These are phyloP conservation scores for Ctenosaura bakeri DNA, from an alignment of 2,797 vertebrate species.

Conservation along the genomic window DNA sequence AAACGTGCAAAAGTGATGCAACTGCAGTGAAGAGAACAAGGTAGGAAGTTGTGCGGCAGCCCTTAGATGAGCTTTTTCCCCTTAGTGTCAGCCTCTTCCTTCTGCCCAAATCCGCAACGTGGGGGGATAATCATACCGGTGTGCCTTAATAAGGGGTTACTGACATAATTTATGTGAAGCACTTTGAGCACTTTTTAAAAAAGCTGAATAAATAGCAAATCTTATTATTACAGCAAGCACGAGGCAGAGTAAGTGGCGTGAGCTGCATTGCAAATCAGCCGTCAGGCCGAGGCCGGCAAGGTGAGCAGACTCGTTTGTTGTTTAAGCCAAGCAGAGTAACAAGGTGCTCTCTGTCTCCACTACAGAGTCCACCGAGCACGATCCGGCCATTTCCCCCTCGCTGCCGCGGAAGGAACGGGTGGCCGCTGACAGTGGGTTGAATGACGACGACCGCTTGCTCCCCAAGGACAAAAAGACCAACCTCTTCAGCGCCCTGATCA, in stretches of 20 bases:
- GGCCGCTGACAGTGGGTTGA: conserved; percentile 84
- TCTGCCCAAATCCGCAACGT: neutral
- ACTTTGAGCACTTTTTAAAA: neutral
- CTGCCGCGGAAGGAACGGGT: conserved; percentile 92
- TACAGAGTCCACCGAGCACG: conserved; percentile 88
- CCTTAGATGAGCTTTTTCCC: neutral
- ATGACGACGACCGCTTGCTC: conserved; percentile 92
- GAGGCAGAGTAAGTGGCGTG: neutral
- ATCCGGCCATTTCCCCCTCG: conserved; percentile 88
- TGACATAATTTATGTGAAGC: neutral
- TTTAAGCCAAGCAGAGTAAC: neutral
- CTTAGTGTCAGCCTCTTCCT: neutral
- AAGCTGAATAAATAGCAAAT: neutral
- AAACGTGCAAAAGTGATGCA: neutral
- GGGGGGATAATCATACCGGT: neutral
- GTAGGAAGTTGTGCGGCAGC: neutral
- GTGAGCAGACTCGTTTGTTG: neutral
- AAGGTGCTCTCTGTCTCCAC: neutral
- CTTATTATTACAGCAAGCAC: neutral
- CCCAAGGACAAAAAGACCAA: conserved; percentile 92
- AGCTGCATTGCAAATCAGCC: neutral
- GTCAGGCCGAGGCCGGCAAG: neutral
- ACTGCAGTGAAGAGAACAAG: neutral
- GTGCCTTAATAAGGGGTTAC: neutral
- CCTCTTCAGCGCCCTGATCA: conserved; percentile 92